These are phyloP conservation scores for Enteromius thamalakanensis DNA, from an alignment of 2,797 vertebrate genomes.

Conservation along the genomic window DNA sequence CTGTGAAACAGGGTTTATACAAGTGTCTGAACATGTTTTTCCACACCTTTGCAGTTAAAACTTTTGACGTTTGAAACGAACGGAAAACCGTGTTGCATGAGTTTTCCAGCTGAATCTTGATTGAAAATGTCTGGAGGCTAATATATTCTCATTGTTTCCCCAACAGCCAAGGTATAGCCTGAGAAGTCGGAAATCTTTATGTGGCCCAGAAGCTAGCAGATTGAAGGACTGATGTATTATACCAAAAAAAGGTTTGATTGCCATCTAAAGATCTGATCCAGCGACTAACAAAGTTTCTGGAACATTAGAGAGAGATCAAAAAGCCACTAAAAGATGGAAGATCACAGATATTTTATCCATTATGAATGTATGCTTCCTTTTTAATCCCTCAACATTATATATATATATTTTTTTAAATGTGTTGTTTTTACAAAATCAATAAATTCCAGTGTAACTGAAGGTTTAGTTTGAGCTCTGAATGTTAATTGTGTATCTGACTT, in stretches of 20 bases:
- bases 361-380: slow-evolving; percentile 1
- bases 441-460: background rate
- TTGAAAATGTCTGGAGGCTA: slow-evolving; percentile 6
- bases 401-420: background rate
- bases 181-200: slow-evolving; percentile 70
- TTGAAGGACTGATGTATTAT: slow-evolving; percentile 31
- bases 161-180: slow-evolving; percentile 75
- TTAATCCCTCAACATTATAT: background rate
- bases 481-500: slow-evolving; percentile 7
- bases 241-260: background rate
- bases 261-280: background rate
- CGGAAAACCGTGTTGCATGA: background rate
- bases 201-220: slow-evolving; percentile 31
- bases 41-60: background rate
- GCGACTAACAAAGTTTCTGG: background rate
- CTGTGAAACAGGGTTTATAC: too few species aligned
- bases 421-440: background rate
- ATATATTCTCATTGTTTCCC: slow-evolving; percentile 12
- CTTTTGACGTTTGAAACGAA: too few species aligned
- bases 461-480: background rate
- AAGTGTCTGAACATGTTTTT: background rate
- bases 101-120: slow-evolving; percentile 15
- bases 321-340: background rate
- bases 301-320: background rate
- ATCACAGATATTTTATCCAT: background rate